phyloP scores from a whole-genome alignment of 2,888 invertebrate species.

The Monopis laevigella region DNA sequence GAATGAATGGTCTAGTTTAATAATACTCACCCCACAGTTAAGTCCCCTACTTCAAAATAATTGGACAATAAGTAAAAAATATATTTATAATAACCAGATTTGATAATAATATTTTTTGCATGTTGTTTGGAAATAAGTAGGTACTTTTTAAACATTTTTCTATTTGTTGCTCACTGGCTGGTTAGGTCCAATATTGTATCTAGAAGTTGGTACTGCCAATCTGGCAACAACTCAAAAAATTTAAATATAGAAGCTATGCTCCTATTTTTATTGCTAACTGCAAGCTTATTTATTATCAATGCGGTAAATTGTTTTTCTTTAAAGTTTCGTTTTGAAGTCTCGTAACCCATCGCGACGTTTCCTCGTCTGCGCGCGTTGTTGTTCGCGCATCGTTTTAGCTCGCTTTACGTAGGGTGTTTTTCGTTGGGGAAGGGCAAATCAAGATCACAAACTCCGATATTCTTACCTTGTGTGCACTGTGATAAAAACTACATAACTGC shows the following conservation, averaged over 20 bases:
- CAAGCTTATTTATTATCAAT: conserved; percentile 3
- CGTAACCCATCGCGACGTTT: background rate
- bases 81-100: too few relatives aligned
- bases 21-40: too few relatives aligned
- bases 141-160: too few relatives aligned
- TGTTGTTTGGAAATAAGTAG: too few relatives aligned
- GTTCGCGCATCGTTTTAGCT: conserved; percentile 35
- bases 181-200: too few relatives aligned
- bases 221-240: conserved; percentile 1
- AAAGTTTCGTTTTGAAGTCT: background rate
- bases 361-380: conserved; percentile 21
- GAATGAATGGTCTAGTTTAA: too few relatives aligned
- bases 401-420: conserved; percentile 48
- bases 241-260: conserved; percentile 7
- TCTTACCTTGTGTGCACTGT: conserved; percentile 36
- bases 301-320: background rate
- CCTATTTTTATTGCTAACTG: background rate
- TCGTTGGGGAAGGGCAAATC: conserved; percentile 63
- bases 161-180: too few relatives aligned
- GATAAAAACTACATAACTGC: conserved; percentile 34
- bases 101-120: too few relatives aligned
- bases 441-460: conserved; percentile 57
- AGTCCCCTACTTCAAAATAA: too few relatives aligned
- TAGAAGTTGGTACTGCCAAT: too few relatives aligned
- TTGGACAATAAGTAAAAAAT: too few relatives aligned